phyloP scores from a whole-genome alignment of 2,113 vertebrate genomes.

The Poecilia latipinna region DNA sequence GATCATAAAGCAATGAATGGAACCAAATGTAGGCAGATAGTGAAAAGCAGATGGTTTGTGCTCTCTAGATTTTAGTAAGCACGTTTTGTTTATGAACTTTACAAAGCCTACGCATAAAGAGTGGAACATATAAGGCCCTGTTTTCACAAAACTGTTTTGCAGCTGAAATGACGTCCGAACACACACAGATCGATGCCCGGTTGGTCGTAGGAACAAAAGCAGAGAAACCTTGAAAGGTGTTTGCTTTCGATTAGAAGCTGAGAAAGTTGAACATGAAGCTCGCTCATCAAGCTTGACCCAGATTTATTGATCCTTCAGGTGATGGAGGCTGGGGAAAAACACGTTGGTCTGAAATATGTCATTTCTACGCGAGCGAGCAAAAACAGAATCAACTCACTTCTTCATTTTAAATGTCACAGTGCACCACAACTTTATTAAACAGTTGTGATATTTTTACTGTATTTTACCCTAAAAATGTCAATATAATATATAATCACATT shows the following conservation, averaged over 20 bases:
- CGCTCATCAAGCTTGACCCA: background rate
- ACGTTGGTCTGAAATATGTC: background rate
- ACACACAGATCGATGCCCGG: constrained; percentile 15
- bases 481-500: constrained; percentile 11
- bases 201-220: constrained; percentile 7
- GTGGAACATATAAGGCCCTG: background rate
- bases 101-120: background rate
- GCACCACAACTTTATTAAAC: background rate
- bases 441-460: background rate
- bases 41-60: background rate
- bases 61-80: background rate
- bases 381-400: constrained; percentile 11
- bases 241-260: background rate
- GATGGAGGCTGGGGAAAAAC: background rate
- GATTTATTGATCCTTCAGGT: background rate
- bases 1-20: background rate
- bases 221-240: constrained; percentile 11
- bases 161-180: background rate
- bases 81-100: background rate
- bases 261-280: background rate
- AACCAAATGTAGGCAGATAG: constrained; percentile 20
- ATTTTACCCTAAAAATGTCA: constrained; percentile 10
- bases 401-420: constrained; percentile 5
- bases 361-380: background rate
- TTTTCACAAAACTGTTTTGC: background rate